A percentile compares a stretch with the other conserved stretches of the same genome.
Conservation (phyloP, 1,140 invertebrate genomes). For the Aphis craccivora region DNA sequence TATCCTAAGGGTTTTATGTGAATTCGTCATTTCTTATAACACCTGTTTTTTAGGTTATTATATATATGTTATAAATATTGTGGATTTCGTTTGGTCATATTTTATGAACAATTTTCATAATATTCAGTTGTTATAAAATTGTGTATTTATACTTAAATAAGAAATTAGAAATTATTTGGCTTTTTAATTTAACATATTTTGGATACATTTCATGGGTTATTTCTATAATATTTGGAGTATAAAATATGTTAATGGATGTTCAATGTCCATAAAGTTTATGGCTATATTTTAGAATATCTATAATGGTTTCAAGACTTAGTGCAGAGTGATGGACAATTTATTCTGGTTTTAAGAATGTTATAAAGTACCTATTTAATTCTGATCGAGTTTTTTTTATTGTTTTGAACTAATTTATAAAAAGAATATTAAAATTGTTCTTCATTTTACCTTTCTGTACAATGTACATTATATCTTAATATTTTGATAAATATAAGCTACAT, state of each 20-base stretch:
- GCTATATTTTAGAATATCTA: not conserved
- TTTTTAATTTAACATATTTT: not conserved
- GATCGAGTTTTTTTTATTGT: not conserved
- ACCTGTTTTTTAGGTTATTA: conserved; percentile 28
- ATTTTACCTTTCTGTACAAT: not conserved
- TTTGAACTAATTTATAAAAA: not conserved
- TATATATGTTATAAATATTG: too few relatives aligned
- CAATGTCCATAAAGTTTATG: not conserved
- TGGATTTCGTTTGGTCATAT: too few relatives aligned
- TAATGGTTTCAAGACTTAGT: not conserved
- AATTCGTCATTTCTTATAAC: not conserved
- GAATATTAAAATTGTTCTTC: not conserved
- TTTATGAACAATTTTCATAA: not conserved
- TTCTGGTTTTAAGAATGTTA: not conserved
- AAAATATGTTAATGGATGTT: not conserved
- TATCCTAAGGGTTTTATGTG: not conserved
- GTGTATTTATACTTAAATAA: not conserved
- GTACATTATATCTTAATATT: not conserved
- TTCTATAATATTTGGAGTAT: not conserved
- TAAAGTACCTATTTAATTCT: not conserved
- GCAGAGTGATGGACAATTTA: not conserved
- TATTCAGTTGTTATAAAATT: not conserved
- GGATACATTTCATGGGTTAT: not conserved
- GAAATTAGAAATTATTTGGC: not conserved
- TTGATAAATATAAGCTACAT: not conserved